These are phyloP conservation scores for Synergus japonicus DNA, from an alignment of 2,888 invertebrate species.

Conservation along the genomic window DNA sequence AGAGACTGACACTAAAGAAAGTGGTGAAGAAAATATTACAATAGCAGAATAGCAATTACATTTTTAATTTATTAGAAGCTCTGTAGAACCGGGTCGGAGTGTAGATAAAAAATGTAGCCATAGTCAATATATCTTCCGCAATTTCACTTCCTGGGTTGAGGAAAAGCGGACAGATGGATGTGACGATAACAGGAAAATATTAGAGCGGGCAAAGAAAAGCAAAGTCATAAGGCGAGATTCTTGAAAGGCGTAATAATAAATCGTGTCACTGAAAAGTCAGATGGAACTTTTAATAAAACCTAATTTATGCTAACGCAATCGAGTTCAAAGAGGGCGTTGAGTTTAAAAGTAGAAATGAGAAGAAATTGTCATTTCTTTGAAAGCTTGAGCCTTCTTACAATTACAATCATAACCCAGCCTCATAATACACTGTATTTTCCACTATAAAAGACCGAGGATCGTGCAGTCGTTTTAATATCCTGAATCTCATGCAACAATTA, in stretches of 20 bases:
- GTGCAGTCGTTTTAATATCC: slow-evolving; percentile 42
- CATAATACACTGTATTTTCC: neutral
- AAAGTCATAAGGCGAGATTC: neutral
- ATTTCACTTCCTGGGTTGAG: neutral
- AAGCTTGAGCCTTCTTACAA: neutral
- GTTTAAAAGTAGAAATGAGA: neutral
- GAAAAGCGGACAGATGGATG: neutral
- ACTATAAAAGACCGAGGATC: neutral
- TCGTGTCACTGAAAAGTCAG: neutral
- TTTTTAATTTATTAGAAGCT: too few relatives aligned
- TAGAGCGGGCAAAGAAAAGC: neutral
- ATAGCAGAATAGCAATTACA: too few relatives aligned
- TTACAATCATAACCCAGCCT: neutral
- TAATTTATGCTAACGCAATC: slow-evolving; percentile 15
- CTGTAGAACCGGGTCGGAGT: too few relatives aligned
- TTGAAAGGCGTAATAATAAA: slow-evolving; percentile 3
- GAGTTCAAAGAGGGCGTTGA: slow-evolving; percentile 4
- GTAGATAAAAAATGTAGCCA: neutral
- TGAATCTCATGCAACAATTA: slow-evolving; percentile 50
- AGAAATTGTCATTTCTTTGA: slow-evolving; percentile 1
- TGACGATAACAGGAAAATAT: slow-evolving; percentile 8
- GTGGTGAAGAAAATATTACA: too few relatives aligned
- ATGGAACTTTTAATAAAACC: slow-evolving; percentile 1
- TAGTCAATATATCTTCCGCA: neutral
- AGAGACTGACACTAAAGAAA: too few relatives aligned